phyloP scores from a whole-genome alignment of 1,140 invertebrate genomes.

The Scaptomyza montana region DNA sequence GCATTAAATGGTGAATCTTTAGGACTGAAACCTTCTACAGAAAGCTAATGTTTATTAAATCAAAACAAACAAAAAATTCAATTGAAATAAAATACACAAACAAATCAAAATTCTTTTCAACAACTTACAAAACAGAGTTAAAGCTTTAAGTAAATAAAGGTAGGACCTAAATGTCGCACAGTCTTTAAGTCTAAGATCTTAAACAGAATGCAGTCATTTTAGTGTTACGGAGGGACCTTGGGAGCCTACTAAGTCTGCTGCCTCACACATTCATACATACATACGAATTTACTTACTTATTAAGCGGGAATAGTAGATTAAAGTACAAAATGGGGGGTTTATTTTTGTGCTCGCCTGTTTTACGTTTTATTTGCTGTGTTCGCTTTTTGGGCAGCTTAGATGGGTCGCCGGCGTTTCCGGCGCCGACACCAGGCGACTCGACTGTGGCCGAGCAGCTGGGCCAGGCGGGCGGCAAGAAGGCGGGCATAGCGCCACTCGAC shows the following conservation, averaged over 20 bases:
- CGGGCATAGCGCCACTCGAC: conserved; percentile 64
- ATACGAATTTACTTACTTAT: conserved; percentile 46
- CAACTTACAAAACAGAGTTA: no score
- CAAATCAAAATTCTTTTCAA: no score
- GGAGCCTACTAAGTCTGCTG: neutral
- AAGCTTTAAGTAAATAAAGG: neutral
- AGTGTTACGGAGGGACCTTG: neutral
- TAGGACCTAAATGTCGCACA: neutral
- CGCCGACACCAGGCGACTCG: conserved; percentile 57
- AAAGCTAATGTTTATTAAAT: no score
- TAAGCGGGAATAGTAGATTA: conserved; percentile 39
- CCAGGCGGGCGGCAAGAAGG: conserved; percentile 39
- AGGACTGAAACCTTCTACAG: no score
- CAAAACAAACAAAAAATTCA: no score
- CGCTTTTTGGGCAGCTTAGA: conserved; percentile 26
- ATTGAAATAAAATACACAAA: no score
- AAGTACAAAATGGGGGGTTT: conserved; percentile 23
- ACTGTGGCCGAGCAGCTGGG: conserved; percentile 48
- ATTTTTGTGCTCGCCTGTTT: neutral
- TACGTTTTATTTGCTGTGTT: neutral
- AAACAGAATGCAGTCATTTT: neutral
- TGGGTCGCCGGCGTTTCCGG: conserved; percentile 62
- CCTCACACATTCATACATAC: neutral
- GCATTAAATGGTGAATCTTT: no score
- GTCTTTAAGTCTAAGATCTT: conserved; percentile 3